phyloP scores from a whole-genome alignment of 1,140 invertebrate genomes.

The Pygmarrhopalites habei region DNA sequence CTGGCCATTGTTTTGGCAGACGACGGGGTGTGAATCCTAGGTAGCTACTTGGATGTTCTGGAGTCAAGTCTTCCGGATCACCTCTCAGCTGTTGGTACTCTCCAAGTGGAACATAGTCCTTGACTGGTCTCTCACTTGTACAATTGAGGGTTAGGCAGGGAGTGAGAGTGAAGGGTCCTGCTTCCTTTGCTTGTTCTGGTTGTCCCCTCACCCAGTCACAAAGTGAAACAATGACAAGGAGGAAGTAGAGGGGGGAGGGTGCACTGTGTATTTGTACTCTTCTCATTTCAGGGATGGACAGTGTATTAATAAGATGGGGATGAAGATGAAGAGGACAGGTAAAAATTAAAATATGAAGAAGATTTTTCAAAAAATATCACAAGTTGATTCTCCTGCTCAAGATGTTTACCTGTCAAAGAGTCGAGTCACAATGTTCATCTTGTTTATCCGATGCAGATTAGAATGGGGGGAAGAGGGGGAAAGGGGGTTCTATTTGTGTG shows the following conservation, averaged over 20 bases:
- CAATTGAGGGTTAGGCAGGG: neutral
- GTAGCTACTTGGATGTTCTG: neutral
- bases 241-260: neutral
- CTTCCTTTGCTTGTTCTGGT: neutral
- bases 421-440: no score
- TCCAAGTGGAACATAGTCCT: neutral
- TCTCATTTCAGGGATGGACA: no score
- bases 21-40: neutral
- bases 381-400: no score
- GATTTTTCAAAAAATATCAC: no score
- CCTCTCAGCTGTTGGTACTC: neutral
- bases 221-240: neutral
- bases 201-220: neutral
- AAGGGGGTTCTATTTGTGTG: neutral
- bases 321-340: no score
- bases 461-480: no score
- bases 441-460: no score
- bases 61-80: conserved; percentile 4
- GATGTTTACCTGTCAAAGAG: no score
- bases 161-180: neutral
- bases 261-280: no score
- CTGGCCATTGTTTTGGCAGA: no score
- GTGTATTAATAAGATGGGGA: no score
- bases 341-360: no score
- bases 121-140: neutral